Percentiles rank a stretch among this genome's conserved stretches.
Conservation (phyloP, 1,140 invertebrate genomes). For the Bombus fervidus region DNA sequence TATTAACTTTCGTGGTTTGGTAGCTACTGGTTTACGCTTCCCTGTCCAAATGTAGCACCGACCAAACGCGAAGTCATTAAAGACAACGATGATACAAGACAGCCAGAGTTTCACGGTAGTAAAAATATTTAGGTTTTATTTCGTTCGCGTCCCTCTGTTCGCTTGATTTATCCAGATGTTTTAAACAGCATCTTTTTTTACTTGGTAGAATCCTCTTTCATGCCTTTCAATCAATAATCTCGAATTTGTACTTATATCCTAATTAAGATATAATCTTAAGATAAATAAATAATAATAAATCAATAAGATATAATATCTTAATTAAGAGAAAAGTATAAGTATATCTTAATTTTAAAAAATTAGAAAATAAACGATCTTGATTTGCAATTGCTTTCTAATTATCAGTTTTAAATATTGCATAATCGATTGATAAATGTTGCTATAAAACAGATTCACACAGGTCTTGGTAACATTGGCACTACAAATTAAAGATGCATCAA, state of each 20-base stretch:
- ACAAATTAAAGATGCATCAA: neutral
- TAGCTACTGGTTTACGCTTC: constrained; percentile 12
- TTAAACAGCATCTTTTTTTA: neutral
- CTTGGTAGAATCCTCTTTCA: neutral
- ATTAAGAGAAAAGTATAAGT: neutral
- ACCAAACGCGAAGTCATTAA: constrained; percentile 32
- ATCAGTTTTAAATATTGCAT: neutral
- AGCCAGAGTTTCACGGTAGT: constrained; percentile 22
- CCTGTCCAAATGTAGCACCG: constrained; percentile 44
- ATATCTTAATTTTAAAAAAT: neutral
- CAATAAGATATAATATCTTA: neutral
- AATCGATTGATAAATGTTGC: neutral
- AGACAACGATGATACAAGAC: constrained; percentile 45
- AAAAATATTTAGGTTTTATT: constrained; percentile 53
- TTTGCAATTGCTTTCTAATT: neutral
- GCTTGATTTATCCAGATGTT: constrained; percentile 10
- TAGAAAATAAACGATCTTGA: neutral
- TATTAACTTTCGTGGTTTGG: constrained; percentile 32
- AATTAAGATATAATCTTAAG: too few species aligned
- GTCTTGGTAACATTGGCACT: neutral
- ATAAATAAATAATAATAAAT: too few species aligned
- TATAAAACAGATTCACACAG: too few species aligned
- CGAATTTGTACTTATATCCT: too few species aligned
- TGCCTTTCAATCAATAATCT: neutral
- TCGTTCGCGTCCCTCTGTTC: constrained; percentile 4